Evolutionary conservation across 30 jellyfish, hydroid and myxozoan species (phyloP).

Genomic region (Turritopsis rubra): DNA sequence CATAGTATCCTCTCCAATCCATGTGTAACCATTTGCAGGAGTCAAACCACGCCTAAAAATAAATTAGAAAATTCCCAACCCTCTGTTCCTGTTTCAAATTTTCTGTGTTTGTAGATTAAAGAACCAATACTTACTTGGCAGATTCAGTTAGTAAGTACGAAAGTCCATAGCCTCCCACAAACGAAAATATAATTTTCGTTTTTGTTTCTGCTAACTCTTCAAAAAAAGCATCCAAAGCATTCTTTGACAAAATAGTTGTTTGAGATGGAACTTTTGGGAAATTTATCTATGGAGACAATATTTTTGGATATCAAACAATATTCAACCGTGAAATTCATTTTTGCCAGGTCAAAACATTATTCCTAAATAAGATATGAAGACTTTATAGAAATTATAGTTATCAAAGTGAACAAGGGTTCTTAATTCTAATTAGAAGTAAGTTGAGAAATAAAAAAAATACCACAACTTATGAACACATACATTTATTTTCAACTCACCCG

Average conservation of each 20-base stretch:
- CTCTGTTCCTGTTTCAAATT: neutral
- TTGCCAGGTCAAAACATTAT: too few species aligned
- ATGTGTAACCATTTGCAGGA: slow-evolving; percentile 35
- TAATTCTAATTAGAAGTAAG: too few species aligned
- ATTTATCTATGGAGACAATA: slow-evolving; percentile 4
- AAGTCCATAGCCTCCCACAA: slow-evolving; percentile 6
- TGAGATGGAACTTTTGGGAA: neutral
- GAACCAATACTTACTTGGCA: neutral
- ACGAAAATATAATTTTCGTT: slow-evolving; percentile 2
- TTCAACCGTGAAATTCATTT: neutral
- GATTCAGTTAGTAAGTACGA: slow-evolving; percentile 15
- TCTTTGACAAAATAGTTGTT: neutral
- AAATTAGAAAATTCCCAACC: neutral
- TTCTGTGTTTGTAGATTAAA: neutral
- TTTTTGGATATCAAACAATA: neutral
- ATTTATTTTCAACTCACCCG: neutral
- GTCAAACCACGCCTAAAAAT: slow-evolving; percentile 32
- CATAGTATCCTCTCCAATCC: slow-evolving; percentile 45
- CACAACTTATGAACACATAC: neutral
- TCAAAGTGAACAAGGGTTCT: neutral
- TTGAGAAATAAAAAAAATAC: too few species aligned
- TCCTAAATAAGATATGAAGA: too few species aligned
- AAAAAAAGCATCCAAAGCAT: slow-evolving; percentile 7
- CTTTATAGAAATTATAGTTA: neutral
- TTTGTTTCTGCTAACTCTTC: neutral